These are phyloP conservation scores for Mustela lutreola DNA, from an alignment of 2,113 vertebrate genomes.

Conservation along the genomic window DNA sequence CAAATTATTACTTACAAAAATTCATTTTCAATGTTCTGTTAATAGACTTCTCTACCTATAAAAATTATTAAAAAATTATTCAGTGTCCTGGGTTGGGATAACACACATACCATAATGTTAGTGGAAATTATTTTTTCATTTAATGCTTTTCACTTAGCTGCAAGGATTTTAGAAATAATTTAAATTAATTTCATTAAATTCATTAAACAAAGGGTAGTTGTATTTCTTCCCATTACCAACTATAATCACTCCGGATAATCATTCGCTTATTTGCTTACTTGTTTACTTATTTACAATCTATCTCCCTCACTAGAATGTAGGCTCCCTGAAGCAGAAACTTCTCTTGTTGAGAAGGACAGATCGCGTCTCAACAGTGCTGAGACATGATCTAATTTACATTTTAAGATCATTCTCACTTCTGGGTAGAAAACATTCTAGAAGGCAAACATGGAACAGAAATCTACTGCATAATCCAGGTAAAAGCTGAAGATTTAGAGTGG, in stretches of 20 bases:
- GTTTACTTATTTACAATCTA: background rate
- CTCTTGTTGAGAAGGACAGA: too few relatives aligned
- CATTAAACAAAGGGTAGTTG: conserved; percentile 16
- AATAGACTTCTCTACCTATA: background rate
- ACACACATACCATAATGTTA: conserved; percentile 30
- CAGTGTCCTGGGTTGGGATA: background rate
- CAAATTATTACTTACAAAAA: conserved; percentile 38
- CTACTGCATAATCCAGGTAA: background rate
- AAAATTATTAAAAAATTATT: conserved; percentile 22
- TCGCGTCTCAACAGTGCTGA: background rate
- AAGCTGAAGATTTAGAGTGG: background rate
- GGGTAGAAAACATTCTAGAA: background rate
- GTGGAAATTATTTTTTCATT: conserved; percentile 39
- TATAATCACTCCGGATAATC: background rate
- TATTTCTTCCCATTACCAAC: background rate
- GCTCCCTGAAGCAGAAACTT: background rate
- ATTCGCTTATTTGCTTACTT: background rate
- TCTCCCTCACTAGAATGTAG: background rate
- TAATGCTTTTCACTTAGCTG: conserved; percentile 26
- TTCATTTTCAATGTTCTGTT: conserved; percentile 23
- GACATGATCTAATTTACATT: conserved; percentile 43
- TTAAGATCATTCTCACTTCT: conserved; percentile 34
- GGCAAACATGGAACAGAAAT: background rate
- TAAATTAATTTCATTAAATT: conserved; percentile 28
- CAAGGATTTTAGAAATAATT: conserved; percentile 35